Evolutionary conservation across 2,888 invertebrate species (phyloP).

Genomic region (Brachyopa scutellaris): DNA sequence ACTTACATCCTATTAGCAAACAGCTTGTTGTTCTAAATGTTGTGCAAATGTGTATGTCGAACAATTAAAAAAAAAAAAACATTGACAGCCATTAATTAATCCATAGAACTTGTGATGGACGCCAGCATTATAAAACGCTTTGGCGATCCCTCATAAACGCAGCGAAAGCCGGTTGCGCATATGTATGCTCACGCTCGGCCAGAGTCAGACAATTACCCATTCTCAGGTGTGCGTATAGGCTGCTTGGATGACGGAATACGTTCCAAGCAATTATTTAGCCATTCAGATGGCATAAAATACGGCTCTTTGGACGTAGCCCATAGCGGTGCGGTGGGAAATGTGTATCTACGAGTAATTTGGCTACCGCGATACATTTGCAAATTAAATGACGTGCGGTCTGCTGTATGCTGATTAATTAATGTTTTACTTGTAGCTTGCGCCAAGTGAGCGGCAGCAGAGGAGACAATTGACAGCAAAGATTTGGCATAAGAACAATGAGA

Average conservation of each 20-base stretch:
- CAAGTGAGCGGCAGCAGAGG: too few relatives aligned
- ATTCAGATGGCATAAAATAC: constrained; percentile 29
- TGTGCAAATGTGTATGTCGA: constrained; percentile 10
- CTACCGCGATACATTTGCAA: constrained; percentile 25
- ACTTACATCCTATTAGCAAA: constrained; percentile 32
- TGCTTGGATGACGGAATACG: not conserved
- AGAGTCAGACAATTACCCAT: too few relatives aligned
- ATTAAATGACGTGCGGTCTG: constrained; percentile 24
- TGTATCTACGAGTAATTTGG: constrained; percentile 38
- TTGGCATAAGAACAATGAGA: not conserved
- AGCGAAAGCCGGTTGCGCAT: not conserved
- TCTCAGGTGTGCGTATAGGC: too few relatives aligned
- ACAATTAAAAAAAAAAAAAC: constrained; percentile 28
- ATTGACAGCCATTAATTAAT: constrained; percentile 46
- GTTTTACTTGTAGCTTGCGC: too few relatives aligned
- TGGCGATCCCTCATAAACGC: constrained; percentile 1
- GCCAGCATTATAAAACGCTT: constrained; percentile 20
- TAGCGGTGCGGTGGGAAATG: not conserved
- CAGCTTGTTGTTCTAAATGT: too few relatives aligned
- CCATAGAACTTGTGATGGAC: constrained; percentile 34
- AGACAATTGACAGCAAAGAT: not conserved
- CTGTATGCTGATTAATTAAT: constrained; percentile 39
- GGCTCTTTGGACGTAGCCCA: not conserved
- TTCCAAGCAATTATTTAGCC: constrained; percentile 32
- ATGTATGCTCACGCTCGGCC: not conserved